Conservation (phyloP, 2,113 vertebrate genomes). For the Corythornis vintsioides region DNA sequence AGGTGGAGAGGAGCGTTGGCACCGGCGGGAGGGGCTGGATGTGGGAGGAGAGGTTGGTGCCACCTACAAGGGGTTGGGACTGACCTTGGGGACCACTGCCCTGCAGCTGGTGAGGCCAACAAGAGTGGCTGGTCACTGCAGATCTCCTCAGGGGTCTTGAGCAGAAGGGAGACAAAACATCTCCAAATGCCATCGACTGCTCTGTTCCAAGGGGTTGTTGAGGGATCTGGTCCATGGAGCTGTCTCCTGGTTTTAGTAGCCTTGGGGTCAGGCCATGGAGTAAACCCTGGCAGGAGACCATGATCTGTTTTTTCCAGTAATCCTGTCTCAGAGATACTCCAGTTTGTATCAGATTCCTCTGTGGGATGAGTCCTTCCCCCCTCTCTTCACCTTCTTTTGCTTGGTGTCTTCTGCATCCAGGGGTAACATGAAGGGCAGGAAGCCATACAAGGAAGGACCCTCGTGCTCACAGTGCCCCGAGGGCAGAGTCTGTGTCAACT, state of each 20-base stretch:
- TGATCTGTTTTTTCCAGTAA: not conserved
- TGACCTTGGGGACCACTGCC: not conserved
- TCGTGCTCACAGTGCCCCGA: constrained; percentile 61
- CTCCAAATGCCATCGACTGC: not conserved
- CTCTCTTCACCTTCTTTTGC: not conserved
- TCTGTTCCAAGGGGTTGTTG: not conserved
- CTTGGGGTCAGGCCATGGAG: not conserved
- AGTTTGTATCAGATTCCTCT: not conserved
- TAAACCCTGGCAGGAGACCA: not conserved
- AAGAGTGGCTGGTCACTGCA: fast-evolving
- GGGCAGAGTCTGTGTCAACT: constrained; percentile 54
- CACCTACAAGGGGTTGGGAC: not conserved
- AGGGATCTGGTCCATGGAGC: not conserved
- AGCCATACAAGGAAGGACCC: constrained; percentile 69
- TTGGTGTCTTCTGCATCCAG: constrained; percentile 34
- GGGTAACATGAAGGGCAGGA: constrained; percentile 67
- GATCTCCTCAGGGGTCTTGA: not conserved
- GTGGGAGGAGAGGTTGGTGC: not conserved
- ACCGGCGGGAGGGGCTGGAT: not conserved
- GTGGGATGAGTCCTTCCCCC: not conserved
- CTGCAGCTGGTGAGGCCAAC: not conserved
- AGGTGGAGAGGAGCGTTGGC: not conserved
- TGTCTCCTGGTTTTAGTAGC: not conserved
- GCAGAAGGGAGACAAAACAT: not conserved
- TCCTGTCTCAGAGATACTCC: not conserved